These are phyloP conservation scores for Sphaeramia orbicularis DNA, from an alignment of 2,797 vertebrate species.

Conservation along the genomic window DNA sequence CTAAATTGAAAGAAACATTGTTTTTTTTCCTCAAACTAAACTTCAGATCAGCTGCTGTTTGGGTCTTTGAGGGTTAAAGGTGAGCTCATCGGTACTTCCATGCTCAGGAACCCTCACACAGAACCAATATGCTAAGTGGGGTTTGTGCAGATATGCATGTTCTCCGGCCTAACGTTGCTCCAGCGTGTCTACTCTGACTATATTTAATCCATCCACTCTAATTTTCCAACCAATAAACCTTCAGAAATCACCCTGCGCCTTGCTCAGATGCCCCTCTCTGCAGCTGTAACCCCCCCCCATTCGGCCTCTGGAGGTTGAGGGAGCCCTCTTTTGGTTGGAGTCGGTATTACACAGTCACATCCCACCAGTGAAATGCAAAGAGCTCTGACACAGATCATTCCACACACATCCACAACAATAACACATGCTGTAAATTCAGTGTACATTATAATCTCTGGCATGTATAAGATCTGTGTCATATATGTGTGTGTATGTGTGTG, in stretches of 20 bases:
- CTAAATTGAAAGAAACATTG: too few species aligned
- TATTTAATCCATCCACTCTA: conserved; percentile 45
- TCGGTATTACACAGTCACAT: conserved; percentile 54
- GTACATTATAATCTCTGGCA: conserved; percentile 53
- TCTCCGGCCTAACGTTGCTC: too few species aligned
- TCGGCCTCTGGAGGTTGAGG: conserved; percentile 76
- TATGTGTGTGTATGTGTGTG: too few species aligned
- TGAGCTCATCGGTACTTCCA: too few species aligned
- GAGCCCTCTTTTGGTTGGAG: conserved; percentile 89
- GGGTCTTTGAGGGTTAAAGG: too few species aligned
- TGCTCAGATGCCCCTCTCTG: conserved; percentile 21
- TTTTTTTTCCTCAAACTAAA: too few species aligned
- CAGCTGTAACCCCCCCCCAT: conserved; percentile 7
- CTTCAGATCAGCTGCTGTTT: too few species aligned
- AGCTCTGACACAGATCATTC: conserved; percentile 32
- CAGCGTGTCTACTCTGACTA: conserved; percentile 1
- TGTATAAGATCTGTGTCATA: conserved; percentile 48
- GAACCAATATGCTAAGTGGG: conserved; percentile 21
- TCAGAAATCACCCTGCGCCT: conserved; percentile 16
- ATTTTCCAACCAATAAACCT: conserved; percentile 49
- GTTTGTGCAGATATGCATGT: conserved; percentile 23
- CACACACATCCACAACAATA: conserved; percentile 16
- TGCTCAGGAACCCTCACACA: neutral
- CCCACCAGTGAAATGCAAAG: conserved; percentile 22
- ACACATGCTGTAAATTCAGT: conserved; percentile 30